Conservation (phyloP, 2,113 vertebrate genomes). For the Meleagris gallopavo region DNA sequence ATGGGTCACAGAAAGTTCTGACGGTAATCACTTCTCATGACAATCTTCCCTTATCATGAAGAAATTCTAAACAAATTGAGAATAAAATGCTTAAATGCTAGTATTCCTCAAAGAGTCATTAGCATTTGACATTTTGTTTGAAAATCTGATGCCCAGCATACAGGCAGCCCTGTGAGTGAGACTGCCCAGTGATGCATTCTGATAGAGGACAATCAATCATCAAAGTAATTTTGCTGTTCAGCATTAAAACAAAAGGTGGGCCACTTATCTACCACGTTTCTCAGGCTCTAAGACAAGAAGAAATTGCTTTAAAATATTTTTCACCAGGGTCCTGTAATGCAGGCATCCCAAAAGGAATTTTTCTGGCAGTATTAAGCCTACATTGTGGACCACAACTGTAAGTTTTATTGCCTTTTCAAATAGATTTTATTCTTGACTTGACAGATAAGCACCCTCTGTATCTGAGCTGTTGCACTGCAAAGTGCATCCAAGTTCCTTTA, state of each 20-base stretch:
- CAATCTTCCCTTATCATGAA: neutral
- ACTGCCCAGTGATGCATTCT: neutral
- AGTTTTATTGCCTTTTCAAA: slow-evolving; percentile 13
- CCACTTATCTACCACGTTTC: neutral
- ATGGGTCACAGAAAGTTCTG: neutral
- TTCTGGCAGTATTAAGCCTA: slow-evolving; percentile 14
- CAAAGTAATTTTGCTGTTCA: slow-evolving; percentile 2
- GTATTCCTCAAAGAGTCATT: slow-evolving; percentile 4
- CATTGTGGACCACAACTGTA: neutral
- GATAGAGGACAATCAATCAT: neutral
- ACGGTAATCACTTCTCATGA: neutral
- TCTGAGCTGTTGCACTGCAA: neutral
- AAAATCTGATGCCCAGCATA: slow-evolving; percentile 1
- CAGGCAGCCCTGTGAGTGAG: neutral
- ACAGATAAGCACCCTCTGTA: neutral
- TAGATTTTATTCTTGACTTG: slow-evolving; percentile 11
- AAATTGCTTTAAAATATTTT: neutral
- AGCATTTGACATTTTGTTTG: neutral
- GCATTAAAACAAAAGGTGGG: neutral
- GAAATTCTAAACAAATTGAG: slow-evolving; percentile 10
- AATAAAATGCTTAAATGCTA: slow-evolving; percentile 2
- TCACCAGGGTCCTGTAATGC: neutral
- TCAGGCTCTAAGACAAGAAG: neutral
- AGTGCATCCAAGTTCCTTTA: slow-evolving; percentile 36
- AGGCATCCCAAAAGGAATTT: neutral